Conservation (phyloP, 2,113 vertebrate genomes). For the Rhadina sibilatrix region DNA sequence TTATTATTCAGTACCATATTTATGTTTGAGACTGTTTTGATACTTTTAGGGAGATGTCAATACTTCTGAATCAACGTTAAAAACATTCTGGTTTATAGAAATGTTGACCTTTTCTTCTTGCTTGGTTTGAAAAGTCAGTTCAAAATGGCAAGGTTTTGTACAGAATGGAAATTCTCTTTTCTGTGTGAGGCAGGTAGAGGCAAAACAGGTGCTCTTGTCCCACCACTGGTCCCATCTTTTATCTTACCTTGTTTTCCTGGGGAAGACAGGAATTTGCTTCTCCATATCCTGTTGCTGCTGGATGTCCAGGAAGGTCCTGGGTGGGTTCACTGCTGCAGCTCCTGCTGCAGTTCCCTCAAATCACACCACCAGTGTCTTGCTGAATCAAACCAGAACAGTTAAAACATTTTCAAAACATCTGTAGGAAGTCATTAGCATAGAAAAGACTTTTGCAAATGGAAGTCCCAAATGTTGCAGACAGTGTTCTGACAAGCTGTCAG, state of each 20-base stretch:
- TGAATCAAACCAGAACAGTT: not conserved
- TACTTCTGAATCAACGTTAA: conserved; percentile 26
- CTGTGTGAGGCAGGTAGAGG: not conserved
- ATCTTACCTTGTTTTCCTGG: fast-evolving
- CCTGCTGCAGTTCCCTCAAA: not conserved
- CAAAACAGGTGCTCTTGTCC: not conserved
- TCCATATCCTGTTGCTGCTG: not conserved
- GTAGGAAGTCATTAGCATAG: conserved; percentile 6
- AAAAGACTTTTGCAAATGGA: not conserved
- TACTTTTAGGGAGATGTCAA: conserved; percentile 36
- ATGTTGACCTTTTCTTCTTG: conserved; percentile 48
- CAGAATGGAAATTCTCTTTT: conserved; percentile 33
- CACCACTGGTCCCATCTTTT: not conserved
- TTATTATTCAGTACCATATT: not conserved
- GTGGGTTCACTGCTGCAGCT: not conserved
- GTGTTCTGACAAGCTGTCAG: conserved; percentile 16
- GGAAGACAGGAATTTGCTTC: not conserved
- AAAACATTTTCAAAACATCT: conserved; percentile 43
- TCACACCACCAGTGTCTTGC: not conserved
- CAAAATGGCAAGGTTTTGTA: conserved; percentile 6
- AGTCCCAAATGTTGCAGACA: not conserved
- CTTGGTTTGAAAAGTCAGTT: conserved; percentile 36
- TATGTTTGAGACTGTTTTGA: conserved; percentile 23
- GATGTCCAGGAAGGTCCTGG: not conserved
- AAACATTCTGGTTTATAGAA: conserved; percentile 23